Evolutionary conservation across 1,140 invertebrate species (phyloP).

Genomic region (Oedothorax gibbosus): DNA sequence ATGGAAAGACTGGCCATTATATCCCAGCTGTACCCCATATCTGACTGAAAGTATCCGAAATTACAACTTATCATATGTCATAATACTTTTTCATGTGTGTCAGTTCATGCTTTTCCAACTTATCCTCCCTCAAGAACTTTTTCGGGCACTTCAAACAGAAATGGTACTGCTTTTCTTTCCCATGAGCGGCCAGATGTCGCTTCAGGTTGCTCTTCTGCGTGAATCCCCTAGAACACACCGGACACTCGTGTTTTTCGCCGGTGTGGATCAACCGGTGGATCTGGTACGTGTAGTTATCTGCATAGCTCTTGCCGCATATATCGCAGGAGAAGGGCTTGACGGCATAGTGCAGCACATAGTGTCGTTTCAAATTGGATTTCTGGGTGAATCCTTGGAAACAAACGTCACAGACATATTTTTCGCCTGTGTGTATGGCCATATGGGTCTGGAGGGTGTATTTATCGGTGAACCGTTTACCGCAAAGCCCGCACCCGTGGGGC

Average conservation of each 20-base stretch:
- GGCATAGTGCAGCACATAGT: conserved; percentile 55
- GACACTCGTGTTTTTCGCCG: conserved; percentile 47
- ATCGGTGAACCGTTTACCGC: conserved; percentile 52
- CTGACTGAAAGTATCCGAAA: too few species aligned
- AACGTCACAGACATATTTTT: conserved; percentile 48
- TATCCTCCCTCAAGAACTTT: conserved; percentile 49
- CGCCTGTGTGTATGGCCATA: conserved; percentile 49
- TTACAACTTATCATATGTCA: not conserved
- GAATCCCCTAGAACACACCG: conserved; percentile 40
- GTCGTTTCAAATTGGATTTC: conserved; percentile 52
- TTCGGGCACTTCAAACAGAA: conserved; percentile 52
- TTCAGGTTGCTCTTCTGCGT: conserved; percentile 54
- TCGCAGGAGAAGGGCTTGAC: conserved; percentile 59
- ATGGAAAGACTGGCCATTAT: too few species aligned
- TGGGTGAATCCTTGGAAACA: conserved; percentile 51
- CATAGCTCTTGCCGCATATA: conserved; percentile 60
- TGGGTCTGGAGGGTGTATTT: conserved; percentile 52
- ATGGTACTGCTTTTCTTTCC: conserved; percentile 47
- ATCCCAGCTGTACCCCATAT: too few species aligned
- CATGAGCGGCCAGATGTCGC: conserved; percentile 37
- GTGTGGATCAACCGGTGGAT: conserved; percentile 48
- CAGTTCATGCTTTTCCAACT: conserved; percentile 51
- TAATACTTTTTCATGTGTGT: conserved; percentile 35
- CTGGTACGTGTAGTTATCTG: conserved; percentile 48
- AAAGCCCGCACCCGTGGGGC: conserved; percentile 45